Evolutionary conservation across 2,888 invertebrate species (phyloP).

Genomic region (Terebella lapidaria): DNA sequence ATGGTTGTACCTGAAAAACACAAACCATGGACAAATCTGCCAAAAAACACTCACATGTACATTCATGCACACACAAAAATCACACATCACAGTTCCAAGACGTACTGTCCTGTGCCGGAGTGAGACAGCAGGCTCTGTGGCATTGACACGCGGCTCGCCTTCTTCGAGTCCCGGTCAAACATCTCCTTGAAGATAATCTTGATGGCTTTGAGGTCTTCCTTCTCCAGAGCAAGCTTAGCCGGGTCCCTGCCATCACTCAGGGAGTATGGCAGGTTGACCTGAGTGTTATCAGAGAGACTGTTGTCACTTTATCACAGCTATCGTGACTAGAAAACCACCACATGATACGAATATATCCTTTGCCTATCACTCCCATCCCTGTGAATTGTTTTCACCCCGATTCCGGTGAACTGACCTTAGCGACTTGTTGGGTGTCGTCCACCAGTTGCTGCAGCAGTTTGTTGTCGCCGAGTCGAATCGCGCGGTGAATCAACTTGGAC

Average conservation of each 20-base stretch:
- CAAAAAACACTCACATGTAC: too few relatives aligned
- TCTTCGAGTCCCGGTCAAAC: slow-evolving; percentile 21
- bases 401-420: slow-evolving; percentile 32
- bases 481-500: slow-evolving; percentile 54
- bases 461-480: slow-evolving; percentile 51
- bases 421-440: slow-evolving; percentile 43
- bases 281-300: too few relatives aligned
- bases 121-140: slow-evolving; percentile 9
- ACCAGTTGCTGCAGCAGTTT: slow-evolving; percentile 49
- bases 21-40: not conserved
- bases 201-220: slow-evolving; percentile 31
- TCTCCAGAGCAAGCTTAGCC: slow-evolving; percentile 9
- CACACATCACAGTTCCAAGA: too few relatives aligned
- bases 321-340: too few relatives aligned
- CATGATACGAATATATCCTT: too few relatives aligned
- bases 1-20: slow-evolving; percentile 38
- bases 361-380: too few relatives aligned
- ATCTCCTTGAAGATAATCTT: slow-evolving; percentile 35
- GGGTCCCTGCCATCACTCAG: slow-evolving; percentile 28
- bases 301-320: too few relatives aligned
- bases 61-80: too few relatives aligned
- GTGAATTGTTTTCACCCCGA: too few relatives aligned
- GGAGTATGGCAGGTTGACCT: slow-evolving; percentile 33
- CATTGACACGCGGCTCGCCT: slow-evolving; percentile 7
- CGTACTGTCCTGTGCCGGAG: slow-evolving; percentile 14